These are phyloP conservation scores for Phodopus roborovskii DNA, from an alignment of 2,113 vertebrate genomes.

Conservation along the genomic window DNA sequence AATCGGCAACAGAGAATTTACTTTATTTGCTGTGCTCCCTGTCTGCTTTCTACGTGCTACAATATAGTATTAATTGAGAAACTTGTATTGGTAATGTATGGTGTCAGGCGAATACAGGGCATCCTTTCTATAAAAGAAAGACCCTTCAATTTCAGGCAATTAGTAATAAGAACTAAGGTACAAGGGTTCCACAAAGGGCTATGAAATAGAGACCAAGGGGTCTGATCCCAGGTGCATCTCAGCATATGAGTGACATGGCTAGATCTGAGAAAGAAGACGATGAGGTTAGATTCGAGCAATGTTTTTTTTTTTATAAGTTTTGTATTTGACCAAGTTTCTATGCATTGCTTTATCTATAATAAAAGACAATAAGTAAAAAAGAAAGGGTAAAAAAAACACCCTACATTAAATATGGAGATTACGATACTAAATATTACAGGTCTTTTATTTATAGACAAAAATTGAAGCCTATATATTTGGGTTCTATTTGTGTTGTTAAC, in stretches of 20 bases:
- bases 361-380: background rate
- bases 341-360: background rate
- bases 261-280: background rate
- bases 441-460: constrained; percentile 21
- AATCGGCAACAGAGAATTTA: background rate
- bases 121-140: background rate
- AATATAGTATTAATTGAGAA: background rate
- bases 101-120: background rate
- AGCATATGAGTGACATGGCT: background rate
- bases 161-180: background rate
- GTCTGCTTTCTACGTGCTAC: background rate
- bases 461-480: background rate
- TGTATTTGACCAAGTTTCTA: background rate
- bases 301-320: background rate
- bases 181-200: background rate
- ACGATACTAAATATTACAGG: background rate
- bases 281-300: background rate
- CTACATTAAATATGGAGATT: background rate
- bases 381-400: background rate
- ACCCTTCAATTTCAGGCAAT: background rate
- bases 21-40: background rate
- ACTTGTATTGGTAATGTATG: background rate
- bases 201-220: background rate
- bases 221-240: background rate
- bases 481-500: background rate